Conservation (phyloP, 2,113 vertebrate genomes). For the Urocitellus parryii region DNA sequence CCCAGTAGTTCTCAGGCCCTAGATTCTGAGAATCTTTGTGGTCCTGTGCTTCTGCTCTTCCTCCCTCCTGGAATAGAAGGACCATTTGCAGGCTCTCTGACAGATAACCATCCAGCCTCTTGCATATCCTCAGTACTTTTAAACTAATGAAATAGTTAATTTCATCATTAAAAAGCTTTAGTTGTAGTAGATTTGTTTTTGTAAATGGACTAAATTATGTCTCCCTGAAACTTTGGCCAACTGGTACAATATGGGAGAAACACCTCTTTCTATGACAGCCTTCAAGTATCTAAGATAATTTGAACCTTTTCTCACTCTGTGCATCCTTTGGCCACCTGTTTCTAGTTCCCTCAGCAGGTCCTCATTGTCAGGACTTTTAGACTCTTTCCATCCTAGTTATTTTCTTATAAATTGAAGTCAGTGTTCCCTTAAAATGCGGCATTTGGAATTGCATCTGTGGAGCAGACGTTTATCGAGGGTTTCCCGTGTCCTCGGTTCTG, state of each 20-base stretch:
- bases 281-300: background rate
- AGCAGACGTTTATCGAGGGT: background rate
- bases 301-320: background rate
- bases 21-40: background rate
- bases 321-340: background rate
- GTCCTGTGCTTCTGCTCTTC: background rate
- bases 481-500: background rate
- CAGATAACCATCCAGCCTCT: background rate
- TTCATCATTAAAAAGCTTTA: constrained; percentile 48
- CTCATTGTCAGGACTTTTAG: background rate
- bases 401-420: background rate
- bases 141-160: background rate
- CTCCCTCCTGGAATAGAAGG: background rate
- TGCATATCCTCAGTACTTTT: background rate
- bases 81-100: background rate
- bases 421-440: background rate
- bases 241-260: background rate
- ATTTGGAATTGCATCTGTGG: background rate
- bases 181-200: constrained; percentile 19
- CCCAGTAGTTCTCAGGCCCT: no score
- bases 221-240: background rate
- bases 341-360: background rate
- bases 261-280: background rate
- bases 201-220: background rate
- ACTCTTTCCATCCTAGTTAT: background rate